Percentiles rank a stretch among this genome's conserved stretches.
These are phyloP conservation scores for Luffia ferchaultella DNA, from an alignment of 2,888 invertebrate genomes.

Conservation along the genomic window DNA sequence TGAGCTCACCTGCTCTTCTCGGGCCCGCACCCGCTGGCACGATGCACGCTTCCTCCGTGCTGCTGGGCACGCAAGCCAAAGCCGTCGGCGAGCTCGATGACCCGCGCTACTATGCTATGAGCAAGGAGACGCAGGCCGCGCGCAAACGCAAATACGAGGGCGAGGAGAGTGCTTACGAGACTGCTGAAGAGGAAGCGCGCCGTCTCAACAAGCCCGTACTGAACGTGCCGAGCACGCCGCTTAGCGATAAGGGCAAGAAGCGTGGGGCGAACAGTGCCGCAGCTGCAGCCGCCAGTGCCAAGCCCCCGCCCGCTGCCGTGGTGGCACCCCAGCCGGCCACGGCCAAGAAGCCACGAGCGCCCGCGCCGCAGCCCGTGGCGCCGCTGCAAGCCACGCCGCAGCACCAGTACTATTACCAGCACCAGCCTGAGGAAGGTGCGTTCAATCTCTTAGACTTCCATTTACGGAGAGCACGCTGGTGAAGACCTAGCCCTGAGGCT, in stretches of 20 bases:
- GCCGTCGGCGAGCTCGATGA: slow-evolving; percentile 70
- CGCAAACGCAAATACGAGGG: slow-evolving; percentile 74
- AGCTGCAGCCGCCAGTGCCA: slow-evolving; percentile 24
- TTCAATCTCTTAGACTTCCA: slow-evolving; percentile 67
- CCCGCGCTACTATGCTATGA: slow-evolving; percentile 75
- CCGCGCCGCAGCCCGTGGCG: slow-evolving; percentile 49
- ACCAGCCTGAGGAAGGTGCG: slow-evolving; percentile 67
- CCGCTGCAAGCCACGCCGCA: slow-evolving; percentile 52
- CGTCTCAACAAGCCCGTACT: slow-evolving; percentile 58
- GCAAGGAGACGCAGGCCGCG: slow-evolving; percentile 57
- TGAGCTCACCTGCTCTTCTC: slow-evolving; percentile 52
- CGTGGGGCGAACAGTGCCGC: slow-evolving; percentile 48
- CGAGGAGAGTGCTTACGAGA: slow-evolving; percentile 66
- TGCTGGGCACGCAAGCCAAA: slow-evolving; percentile 19
- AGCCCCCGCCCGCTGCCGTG: slow-evolving; percentile 25
- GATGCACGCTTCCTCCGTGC: slow-evolving; percentile 35
- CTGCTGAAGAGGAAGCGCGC: slow-evolving; percentile 61
- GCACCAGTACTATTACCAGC: slow-evolving; percentile 65
- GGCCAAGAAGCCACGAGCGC: slow-evolving; percentile 54
- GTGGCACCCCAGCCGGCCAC: slow-evolving; percentile 54
- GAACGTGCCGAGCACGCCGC: slow-evolving; percentile 57
- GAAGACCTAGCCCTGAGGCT: slow-evolving; percentile 67
- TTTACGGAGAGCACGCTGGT: slow-evolving; percentile 67
- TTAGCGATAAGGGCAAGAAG: slow-evolving; percentile 55
- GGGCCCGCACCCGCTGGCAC: slow-evolving; percentile 36